Evolutionary conservation across 2,797 vertebrate genomes (phyloP).

Genomic region (Varecia variegata): DNA sequence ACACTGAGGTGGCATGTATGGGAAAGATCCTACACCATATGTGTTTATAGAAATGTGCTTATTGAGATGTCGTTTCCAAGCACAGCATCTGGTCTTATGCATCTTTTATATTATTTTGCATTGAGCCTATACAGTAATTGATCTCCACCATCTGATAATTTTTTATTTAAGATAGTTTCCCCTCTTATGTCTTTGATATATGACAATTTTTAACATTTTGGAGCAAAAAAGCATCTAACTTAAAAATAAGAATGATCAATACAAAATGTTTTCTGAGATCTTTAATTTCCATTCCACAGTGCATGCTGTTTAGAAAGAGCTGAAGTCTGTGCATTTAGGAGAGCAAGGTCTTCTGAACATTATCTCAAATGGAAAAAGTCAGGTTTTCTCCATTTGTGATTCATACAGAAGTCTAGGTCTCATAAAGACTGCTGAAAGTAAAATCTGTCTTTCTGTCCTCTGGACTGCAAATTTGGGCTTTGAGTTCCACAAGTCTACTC

Average conservation of each 20-base stretch:
- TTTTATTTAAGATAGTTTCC: not conserved
- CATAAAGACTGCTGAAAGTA: not conserved
- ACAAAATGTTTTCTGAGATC: not conserved
- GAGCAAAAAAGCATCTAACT: not conserved
- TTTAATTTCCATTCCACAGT: not conserved
- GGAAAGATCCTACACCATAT: not conserved
- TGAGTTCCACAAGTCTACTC: not conserved
- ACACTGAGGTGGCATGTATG: constrained; percentile 12
- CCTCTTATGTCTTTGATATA: constrained; percentile 3
- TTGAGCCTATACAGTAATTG: constrained; percentile 3
- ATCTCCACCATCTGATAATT: constrained; percentile 51
- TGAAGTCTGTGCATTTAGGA: not conserved
- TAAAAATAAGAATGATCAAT: not conserved
- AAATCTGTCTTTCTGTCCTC: not conserved
- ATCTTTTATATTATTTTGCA: constrained; percentile 68
- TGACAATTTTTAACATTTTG: not conserved
- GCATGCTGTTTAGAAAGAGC: not conserved
- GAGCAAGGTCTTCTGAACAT: not conserved
- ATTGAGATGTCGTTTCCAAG: constrained; percentile 27
- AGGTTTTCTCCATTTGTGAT: not conserved
- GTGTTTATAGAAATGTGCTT: constrained; percentile 56
- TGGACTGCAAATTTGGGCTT: not conserved
- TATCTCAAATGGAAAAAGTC: not conserved
- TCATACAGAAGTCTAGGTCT: not conserved
- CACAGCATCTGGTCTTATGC: constrained; percentile 59